Base-by-base conservation (phyloP, 2,888 invertebrate genomes). In the Bimastos eiseni region DNA sequence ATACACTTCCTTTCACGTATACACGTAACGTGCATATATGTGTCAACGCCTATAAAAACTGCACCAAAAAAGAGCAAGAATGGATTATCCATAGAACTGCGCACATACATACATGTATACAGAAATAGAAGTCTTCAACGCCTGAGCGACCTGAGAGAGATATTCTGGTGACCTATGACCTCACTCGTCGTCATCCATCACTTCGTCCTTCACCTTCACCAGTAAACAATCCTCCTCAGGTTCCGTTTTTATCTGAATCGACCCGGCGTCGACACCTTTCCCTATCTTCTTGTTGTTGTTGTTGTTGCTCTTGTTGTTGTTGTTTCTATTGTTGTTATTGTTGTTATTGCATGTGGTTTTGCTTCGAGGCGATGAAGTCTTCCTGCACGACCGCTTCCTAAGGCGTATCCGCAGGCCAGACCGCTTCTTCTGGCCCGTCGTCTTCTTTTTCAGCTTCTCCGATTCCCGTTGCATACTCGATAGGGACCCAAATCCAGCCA, bases 401-500 rank as follows among this genome's bases (percentile, higher is more conserved):
- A 86, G 86, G 5, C 86, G 86, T 34, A 86, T 86, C 17, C 86
- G 86, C 36, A 86, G 86, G 24, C 86, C 86, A 17, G 86, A 86
- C 0, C 86, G 86, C 86, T 86, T 86, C 86, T 86, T 86, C n/a
- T 34, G n/a, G 17, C 17, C 37, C 21, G 86, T 0, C 86, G 19
- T 86, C 34, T 86, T 86, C 86, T 86, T 86, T 86, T 34, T 37
- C 36, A 37, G 37, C 24, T 37, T 37, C 86, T 34, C 34, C n/a
- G 34, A 19, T 8, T 34, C 36, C 86, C 86, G 86, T 34, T 34
- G 36, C 34, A 36, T 37, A 19, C 36, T 36, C 86, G 86, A 83
- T n/a, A 89, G 38, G 4, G 91, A 91, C 21, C 94, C 95, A 83
- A 96, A 96, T 15, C 97, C 97, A 0, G 97, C 97, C 91, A 97